Conservation (phyloP, 2,113 vertebrate species). For the Thalassarche chlororhynchos region DNA sequence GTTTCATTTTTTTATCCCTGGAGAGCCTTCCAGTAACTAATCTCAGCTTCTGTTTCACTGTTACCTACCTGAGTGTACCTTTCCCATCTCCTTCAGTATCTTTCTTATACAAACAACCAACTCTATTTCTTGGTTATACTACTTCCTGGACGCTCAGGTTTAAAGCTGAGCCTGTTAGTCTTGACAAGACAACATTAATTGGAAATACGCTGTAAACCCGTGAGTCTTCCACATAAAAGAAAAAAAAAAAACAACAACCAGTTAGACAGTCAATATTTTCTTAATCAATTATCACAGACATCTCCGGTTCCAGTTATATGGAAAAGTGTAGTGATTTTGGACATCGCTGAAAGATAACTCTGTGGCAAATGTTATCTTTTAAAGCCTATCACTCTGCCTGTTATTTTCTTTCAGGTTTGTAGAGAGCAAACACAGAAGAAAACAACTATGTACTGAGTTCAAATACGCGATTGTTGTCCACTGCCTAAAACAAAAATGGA, state of each 20-base stretch:
- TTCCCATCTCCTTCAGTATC: not conserved
- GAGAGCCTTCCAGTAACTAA: not conserved
- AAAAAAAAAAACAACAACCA: not conserved
- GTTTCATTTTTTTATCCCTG: not conserved
- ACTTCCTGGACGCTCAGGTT: not conserved
- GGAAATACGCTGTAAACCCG: not conserved
- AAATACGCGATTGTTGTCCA: not conserved
- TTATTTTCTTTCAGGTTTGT: not conserved
- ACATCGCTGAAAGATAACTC: fast-evolving
- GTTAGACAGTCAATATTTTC: not conserved
- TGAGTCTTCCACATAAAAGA: not conserved
- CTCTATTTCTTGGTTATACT: not conserved
- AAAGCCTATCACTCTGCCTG: not conserved
- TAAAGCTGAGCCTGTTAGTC: not conserved
- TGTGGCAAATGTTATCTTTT: not conserved
- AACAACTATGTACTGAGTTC: not conserved
- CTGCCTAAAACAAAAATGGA: not conserved
- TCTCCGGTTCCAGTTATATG: not conserved
- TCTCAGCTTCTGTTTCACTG: not conserved
- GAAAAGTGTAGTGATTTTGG: not conserved
- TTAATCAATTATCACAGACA: not conserved
- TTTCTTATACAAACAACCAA: not conserved
- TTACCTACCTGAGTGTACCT: not conserved
- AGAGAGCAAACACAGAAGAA: not conserved
- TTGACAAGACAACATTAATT: not conserved